phyloP scores from a whole-genome alignment of 2,113 vertebrate species.

The Terrapene triunguis region DNA sequence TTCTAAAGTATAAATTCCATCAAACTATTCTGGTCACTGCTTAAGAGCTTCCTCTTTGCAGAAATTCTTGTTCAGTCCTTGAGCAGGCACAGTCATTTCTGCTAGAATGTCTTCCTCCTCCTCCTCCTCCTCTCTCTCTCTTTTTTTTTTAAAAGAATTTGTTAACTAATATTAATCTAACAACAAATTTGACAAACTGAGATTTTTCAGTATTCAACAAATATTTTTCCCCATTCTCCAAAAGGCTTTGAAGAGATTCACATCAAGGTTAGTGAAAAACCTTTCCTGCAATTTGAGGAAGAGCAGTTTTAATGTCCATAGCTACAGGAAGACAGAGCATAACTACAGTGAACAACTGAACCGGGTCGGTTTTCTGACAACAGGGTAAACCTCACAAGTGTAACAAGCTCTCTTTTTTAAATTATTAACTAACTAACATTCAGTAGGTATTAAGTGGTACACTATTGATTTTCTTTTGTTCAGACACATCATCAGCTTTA shows the following conservation, averaged over 20 bases:
- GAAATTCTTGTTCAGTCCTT: neutral
- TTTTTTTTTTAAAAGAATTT: neutral
- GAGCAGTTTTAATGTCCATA: conserved; percentile 6
- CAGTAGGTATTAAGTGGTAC: conserved; percentile 15
- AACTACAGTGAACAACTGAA: neutral
- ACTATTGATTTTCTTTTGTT: conserved; percentile 57
- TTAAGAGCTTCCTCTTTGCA: neutral
- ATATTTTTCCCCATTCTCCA: neutral
- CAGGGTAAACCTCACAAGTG: conserved; percentile 33
- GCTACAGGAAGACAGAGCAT: neutral
- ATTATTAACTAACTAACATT: conserved; percentile 66
- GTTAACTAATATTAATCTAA: neutral
- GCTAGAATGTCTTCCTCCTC: neutral
- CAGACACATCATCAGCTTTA: conserved; percentile 37
- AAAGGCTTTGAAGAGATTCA: neutral
- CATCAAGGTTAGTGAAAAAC: conserved; percentile 1
- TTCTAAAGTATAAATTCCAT: neutral
- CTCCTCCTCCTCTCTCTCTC: neutral
- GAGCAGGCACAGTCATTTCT: neutral
- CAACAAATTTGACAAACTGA: neutral
- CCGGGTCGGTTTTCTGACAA: neutral
- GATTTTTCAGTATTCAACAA: neutral
- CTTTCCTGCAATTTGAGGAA: conserved; percentile 2
- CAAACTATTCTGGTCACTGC: neutral
- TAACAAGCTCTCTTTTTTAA: conserved; percentile 26